Percentiles rank a stretch among this genome's conserved stretches.
These are phyloP conservation scores for Atlantisia rogersi DNA, from an alignment of 2,113 vertebrate species.

Conservation along the genomic window DNA sequence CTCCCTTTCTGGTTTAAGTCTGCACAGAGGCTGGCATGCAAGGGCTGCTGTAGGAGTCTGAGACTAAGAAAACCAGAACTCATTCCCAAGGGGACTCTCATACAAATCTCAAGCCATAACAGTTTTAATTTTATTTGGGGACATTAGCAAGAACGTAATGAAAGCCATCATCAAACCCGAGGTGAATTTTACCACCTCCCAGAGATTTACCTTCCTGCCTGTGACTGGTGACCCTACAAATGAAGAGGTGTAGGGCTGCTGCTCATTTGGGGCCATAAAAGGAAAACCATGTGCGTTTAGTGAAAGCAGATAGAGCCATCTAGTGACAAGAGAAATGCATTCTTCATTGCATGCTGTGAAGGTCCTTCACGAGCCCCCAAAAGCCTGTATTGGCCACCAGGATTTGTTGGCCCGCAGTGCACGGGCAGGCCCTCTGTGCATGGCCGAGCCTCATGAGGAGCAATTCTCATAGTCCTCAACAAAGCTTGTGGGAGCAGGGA, in stretches of 20 bases:
- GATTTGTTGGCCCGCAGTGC: background rate
- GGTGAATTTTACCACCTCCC: background rate
- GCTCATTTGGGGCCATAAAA: background rate
- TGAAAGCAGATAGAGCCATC: conserved; percentile 69
- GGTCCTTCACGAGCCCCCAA: background rate
- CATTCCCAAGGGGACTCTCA: rapidly evolving
- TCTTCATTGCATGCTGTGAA: background rate
- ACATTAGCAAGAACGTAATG: background rate
- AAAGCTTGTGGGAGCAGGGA: background rate
- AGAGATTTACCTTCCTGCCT: background rate
- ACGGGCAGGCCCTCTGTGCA: background rate
- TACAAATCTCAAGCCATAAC: background rate
- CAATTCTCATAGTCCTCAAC: background rate
- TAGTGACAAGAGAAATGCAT: conserved; percentile 56
- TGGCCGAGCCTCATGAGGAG: background rate
- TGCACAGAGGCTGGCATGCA: background rate
- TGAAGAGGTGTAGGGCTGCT: background rate
- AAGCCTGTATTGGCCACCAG: background rate
- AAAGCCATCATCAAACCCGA: background rate
- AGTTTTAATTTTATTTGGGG: background rate
- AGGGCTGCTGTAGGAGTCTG: background rate
- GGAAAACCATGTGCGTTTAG: rapidly evolving
- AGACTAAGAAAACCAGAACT: background rate
- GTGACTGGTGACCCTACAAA: background rate
- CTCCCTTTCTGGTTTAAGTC: background rate